A percentile compares a stretch with the other conserved stretches of the same genome.
phyloP scores from a whole-genome alignment of 2,113 vertebrate species.

The Triplophysa tibetana region DNA sequence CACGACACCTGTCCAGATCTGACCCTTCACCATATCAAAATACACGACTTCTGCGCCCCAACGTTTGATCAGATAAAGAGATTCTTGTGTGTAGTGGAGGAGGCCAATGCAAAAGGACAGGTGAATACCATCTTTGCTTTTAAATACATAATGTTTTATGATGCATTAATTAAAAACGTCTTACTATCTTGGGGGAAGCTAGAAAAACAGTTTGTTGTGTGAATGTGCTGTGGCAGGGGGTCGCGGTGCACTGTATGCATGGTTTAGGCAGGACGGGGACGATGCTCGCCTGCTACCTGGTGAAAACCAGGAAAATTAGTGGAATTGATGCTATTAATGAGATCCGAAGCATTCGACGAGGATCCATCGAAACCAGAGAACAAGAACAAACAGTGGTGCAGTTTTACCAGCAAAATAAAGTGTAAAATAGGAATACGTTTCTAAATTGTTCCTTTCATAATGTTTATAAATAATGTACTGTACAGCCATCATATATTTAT shows the following conservation, averaged over 20 bases:
- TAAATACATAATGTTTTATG: too few relatives aligned
- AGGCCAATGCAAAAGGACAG: conserved; percentile 79
- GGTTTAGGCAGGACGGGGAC: conserved; percentile 89
- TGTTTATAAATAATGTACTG: background rate
- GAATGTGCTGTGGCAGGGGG: conserved; percentile 70
- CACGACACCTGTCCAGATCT: conserved; percentile 80
- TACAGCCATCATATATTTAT: background rate
- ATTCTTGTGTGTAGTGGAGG: conserved; percentile 84
- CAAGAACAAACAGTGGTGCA: conserved; percentile 87
- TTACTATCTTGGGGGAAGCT: too few relatives aligned
- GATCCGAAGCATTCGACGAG: conserved; percentile 79
- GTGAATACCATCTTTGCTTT: conserved; percentile 51
- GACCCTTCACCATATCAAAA: conserved; percentile 81
- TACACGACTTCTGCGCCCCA: conserved; percentile 86
- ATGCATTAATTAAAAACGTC: too few relatives aligned
- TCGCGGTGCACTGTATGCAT: conserved; percentile 89
- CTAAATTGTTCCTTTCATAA: background rate
- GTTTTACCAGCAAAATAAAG: conserved; percentile 81
- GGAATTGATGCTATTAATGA: conserved; percentile 81
- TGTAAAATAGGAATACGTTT: background rate
- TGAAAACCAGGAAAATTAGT: conserved; percentile 72
- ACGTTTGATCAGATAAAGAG: conserved; percentile 79
- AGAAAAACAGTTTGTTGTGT: background rate
- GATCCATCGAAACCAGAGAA: conserved; percentile 88
- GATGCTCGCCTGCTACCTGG: conserved; percentile 94